Conservation (phyloP, 2,888 invertebrate genomes). For the Tryphoninae sp. region DNA sequence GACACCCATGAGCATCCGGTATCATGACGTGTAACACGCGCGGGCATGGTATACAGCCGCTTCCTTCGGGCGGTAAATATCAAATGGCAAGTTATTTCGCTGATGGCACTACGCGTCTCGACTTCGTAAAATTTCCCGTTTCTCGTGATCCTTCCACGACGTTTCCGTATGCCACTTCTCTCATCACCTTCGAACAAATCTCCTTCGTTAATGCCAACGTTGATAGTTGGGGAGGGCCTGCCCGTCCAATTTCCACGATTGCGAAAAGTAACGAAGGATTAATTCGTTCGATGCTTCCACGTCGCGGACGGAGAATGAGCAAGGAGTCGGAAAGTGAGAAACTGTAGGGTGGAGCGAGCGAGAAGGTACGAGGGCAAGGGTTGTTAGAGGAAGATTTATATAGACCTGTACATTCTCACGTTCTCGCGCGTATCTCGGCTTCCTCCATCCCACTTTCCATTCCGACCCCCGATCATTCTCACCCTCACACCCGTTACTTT, state of each 20-base stretch:
- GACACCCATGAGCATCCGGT: slow-evolving; percentile 33
- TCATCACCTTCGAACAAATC: slow-evolving; percentile 8
- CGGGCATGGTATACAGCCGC: slow-evolving; percentile 13
- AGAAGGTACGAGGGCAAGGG: slow-evolving; percentile 28
- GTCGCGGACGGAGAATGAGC: slow-evolving; percentile 8
- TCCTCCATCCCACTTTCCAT: slow-evolving; percentile 3
- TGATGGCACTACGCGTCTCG: slow-evolving; percentile 55
- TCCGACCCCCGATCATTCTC: background rate
- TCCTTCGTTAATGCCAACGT: slow-evolving; percentile 23
- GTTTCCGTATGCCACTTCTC: background rate
- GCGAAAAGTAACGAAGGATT: slow-evolving; percentile 55
- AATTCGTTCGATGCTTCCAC: slow-evolving; percentile 55
- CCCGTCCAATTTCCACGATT: slow-evolving; percentile 38
- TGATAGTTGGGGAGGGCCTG: slow-evolving; percentile 31
- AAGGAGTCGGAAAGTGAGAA: background rate
- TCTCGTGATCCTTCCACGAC: slow-evolving; percentile 21
- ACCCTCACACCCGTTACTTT: slow-evolving; percentile 17
- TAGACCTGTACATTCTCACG: slow-evolving; percentile 56
- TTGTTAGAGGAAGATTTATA: slow-evolving; percentile 60
- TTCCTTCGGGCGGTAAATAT: slow-evolving; percentile 45
- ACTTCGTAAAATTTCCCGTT: slow-evolving; percentile 38
- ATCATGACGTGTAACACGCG: slow-evolving; percentile 39
- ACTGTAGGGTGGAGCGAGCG: background rate
- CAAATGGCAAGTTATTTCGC: slow-evolving; percentile 56
- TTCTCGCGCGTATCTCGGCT: slow-evolving; percentile 43